A percentile compares a stretch with the other conserved stretches of the same genome.
These are phyloP conservation scores for Lophochroa leadbeateri DNA, from an alignment of 2,113 vertebrate genomes.

Conservation along the genomic window DNA sequence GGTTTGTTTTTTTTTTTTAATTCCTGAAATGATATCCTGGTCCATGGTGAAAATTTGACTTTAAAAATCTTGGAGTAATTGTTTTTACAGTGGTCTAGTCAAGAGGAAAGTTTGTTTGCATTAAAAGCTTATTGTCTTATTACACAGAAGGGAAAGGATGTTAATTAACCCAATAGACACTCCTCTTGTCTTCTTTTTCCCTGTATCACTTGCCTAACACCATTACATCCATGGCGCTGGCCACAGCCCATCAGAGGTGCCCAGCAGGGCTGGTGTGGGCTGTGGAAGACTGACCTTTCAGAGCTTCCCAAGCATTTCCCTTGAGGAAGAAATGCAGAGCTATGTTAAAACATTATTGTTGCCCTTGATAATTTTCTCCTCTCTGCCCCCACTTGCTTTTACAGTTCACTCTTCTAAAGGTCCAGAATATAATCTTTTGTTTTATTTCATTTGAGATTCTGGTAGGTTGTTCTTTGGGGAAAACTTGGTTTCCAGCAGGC, in stretches of 20 bases:
- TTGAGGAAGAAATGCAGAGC: not conserved
- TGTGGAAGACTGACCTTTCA: not conserved
- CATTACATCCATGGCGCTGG: rapidly evolving
- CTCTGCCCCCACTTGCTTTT: not conserved
- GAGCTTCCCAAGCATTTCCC: not conserved
- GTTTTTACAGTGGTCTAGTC: not conserved
- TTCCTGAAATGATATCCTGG: not conserved
- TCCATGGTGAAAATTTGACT: not conserved
- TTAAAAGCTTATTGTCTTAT: not conserved
- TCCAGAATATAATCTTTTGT: not conserved
- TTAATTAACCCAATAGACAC: not conserved
- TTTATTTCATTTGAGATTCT: not conserved
- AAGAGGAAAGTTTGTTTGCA: not conserved
- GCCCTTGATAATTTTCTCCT: not conserved
- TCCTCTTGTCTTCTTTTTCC: not conserved
- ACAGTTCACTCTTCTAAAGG: not conserved
- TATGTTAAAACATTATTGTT: not conserved
- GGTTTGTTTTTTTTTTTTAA: not conserved
- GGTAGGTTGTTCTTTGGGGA: not conserved
- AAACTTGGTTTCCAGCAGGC: not conserved
- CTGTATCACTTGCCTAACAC: not conserved
- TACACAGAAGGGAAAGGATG: not conserved
- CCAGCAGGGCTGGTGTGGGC: rapidly evolving
- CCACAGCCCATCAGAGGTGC: not conserved
- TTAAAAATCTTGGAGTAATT: not conserved